Percentiles rank a stretch among this genome's conserved stretches.
Conservation (phyloP, 2,888 invertebrate genomes). For the Stratiomys singularior region DNA sequence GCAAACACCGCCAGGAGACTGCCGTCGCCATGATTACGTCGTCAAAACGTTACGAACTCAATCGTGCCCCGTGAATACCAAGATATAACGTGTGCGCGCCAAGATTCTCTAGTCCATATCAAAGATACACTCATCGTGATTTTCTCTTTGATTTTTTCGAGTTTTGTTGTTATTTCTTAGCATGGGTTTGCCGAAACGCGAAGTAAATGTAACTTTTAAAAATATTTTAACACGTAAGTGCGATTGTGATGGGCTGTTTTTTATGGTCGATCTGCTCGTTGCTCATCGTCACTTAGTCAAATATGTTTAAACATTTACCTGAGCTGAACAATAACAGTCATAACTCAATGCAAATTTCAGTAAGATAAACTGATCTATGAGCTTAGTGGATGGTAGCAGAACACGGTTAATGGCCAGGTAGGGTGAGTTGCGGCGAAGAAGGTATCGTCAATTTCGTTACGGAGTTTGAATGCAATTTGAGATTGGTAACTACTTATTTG, state of each 20-base stretch:
- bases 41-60: background rate
- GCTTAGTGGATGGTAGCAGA: slow-evolving; percentile 6
- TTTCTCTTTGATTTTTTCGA: slow-evolving; percentile 6
- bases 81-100: slow-evolving; percentile 31
- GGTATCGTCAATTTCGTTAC: background rate
- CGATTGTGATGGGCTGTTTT: slow-evolving; percentile 55
- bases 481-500: too few relatives aligned
- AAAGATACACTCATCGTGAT: slow-evolving; percentile 33
- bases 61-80: background rate
- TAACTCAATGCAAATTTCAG: slow-evolving; percentile 46
- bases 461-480: too few relatives aligned
- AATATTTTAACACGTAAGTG: slow-evolving; percentile 65
- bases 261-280: slow-evolving; percentile 28
- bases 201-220: slow-evolving; percentile 52
- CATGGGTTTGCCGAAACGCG: slow-evolving; percentile 51
- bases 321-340: slow-evolving; percentile 32
- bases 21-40: background rate
- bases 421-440: background rate
- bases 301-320: slow-evolving; percentile 50
- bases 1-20: background rate
- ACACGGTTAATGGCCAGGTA: background rate
- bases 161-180: slow-evolving; percentile 33
- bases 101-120: slow-evolving; percentile 30
- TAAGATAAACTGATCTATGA: background rate
- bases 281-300: slow-evolving; percentile 45